phyloP scores from a whole-genome alignment of 2,113 vertebrate species.

The Martes martes region DNA sequence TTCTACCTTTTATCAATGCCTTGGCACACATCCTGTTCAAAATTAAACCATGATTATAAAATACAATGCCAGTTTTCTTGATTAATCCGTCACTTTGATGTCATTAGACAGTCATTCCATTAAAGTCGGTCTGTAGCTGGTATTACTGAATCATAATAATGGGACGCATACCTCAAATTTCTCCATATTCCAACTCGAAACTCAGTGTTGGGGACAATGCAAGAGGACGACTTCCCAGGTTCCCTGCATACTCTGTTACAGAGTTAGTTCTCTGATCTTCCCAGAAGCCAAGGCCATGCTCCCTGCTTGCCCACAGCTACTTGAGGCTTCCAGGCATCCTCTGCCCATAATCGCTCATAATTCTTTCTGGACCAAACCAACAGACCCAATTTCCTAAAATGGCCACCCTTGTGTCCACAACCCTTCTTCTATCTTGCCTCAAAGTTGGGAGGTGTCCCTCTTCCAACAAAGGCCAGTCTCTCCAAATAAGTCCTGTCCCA shows the following conservation, averaged over 20 bases:
- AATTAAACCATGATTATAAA: conserved; percentile 9
- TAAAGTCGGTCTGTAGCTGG: not conserved
- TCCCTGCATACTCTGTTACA: not conserved
- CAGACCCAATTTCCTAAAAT: not conserved
- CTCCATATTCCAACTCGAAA: not conserved
- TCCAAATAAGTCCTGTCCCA: not conserved
- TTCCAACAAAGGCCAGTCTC: not conserved
- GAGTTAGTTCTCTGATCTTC: not conserved
- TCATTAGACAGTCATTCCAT: not conserved
- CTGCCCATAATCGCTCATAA: not conserved
- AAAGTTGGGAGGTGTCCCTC: not conserved
- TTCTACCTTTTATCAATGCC: not conserved
- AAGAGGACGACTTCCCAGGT: not conserved
- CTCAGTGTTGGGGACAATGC: not conserved
- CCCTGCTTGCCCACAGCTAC: not conserved
- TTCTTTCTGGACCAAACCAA: not conserved
- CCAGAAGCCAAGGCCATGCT: not conserved
- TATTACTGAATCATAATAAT: not conserved
- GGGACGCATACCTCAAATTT: not conserved
- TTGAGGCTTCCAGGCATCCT: not conserved
- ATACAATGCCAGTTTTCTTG: not conserved
- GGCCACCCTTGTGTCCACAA: not conserved
- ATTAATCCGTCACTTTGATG: not conserved
- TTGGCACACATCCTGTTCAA: not conserved
- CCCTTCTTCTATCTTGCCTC: not conserved